Evolutionary conservation across 2,888 invertebrate species (phyloP).

Genomic region (Tenthredo amoena): DNA sequence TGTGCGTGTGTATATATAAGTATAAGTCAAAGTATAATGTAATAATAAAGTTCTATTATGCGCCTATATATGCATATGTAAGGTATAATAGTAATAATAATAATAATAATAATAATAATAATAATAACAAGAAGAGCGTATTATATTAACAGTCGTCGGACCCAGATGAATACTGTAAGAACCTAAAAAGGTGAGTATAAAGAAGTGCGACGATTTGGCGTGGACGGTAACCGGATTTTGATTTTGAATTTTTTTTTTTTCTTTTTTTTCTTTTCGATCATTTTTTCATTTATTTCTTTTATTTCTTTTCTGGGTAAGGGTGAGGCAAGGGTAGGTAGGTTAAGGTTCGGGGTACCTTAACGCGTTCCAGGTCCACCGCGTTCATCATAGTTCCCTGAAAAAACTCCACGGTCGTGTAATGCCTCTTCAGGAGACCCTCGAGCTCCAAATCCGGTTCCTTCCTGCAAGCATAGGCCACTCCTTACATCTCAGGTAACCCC

Average conservation of each 20-base stretch:
- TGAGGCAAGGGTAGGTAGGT: slow-evolving; percentile 57
- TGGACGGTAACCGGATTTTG: slow-evolving; percentile 55
- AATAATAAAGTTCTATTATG: slow-evolving; percentile 52
- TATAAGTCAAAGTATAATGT: slow-evolving; percentile 63
- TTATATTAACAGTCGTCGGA: slow-evolving; percentile 66
- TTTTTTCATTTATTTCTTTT: background rate
- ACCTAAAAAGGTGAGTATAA: slow-evolving; percentile 63
- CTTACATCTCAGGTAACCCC: slow-evolving; percentile 67
- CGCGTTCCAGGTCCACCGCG: slow-evolving; percentile 99
- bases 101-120: background rate
- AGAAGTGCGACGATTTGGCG: slow-evolving; percentile 60
- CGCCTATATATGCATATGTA: slow-evolving; percentile 57
- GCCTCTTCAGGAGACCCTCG: slow-evolving; percentile 99
- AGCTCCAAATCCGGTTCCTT: slow-evolving; percentile 99
- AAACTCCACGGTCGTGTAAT: slow-evolving; percentile 99
- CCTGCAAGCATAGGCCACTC: slow-evolving; percentile 85
- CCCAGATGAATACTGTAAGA: slow-evolving; percentile 68
- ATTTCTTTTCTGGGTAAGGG: background rate
- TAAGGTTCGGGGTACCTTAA: slow-evolving; percentile 90
- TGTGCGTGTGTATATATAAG: background rate
- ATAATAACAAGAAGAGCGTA: slow-evolving; percentile 59
- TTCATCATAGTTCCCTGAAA: slow-evolving; percentile 99
- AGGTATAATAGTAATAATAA: slow-evolving; percentile 49
- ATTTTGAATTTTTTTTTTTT: background rate
- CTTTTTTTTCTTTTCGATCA: background rate